Conservation (phyloP, 1,140 invertebrate species). For the Panagrolaimus sp. region DNA sequence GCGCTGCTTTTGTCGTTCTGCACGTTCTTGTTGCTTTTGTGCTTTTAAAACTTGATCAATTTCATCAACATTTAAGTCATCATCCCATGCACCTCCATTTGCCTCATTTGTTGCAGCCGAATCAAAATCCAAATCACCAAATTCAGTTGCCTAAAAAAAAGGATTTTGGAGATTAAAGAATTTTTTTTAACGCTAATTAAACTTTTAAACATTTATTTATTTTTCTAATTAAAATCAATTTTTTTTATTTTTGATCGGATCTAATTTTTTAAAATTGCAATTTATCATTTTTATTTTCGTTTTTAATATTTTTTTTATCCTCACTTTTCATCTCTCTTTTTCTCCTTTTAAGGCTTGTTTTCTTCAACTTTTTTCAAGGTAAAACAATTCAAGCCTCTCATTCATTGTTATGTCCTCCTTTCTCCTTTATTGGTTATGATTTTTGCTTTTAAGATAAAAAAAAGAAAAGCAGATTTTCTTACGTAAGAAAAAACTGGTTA, state of each 20-base stretch:
- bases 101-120: background rate
- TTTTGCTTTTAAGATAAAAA: no score
- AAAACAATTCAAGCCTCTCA: no score
- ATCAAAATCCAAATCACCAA: constrained; percentile 22
- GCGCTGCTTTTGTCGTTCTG: constrained; percentile 15
- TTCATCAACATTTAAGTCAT: constrained; percentile 14
- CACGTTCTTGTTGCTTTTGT: constrained; percentile 12
- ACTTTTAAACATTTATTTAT: background rate
- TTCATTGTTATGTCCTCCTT: no score
- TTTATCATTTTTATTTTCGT: background rate
- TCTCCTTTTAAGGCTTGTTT: background rate
- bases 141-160: constrained; percentile 16
- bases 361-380: no score
- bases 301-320: background rate
- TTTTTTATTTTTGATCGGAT: background rate
- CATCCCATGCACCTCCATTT: constrained; percentile 5
- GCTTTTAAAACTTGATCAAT: constrained; percentile 16
- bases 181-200: background rate
- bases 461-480: no score
- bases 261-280: background rate
- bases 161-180: background rate
- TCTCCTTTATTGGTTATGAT: no score
- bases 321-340: background rate
- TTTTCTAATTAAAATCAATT: background rate
- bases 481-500: no score